phyloP scores from a whole-genome alignment of 37 sponge, comb jelly and placozoan genomes.

The Chondrilla cf. caribensis region DNA sequence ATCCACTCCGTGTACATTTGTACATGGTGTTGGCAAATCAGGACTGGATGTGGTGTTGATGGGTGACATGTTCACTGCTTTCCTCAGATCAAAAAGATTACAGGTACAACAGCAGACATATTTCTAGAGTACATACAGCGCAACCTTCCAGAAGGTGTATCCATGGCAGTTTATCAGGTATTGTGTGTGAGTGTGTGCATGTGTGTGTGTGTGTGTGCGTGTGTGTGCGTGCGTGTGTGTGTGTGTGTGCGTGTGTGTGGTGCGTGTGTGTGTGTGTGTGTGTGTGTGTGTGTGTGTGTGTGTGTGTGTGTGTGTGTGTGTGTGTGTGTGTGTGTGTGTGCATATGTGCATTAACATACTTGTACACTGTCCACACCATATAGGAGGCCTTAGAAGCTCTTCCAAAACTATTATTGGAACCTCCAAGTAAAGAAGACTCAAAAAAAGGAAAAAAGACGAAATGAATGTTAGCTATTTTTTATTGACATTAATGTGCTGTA shows the following conservation, averaged over 20 bases:
- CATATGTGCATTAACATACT: too few species aligned
- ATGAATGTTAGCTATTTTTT: background rate
- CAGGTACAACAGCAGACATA: slow-evolving; percentile 88
- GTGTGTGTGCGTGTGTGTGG: too few species aligned
- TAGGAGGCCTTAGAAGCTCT: slow-evolving; percentile 22
- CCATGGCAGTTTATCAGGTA: slow-evolving; percentile 82
- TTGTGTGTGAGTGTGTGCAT: background rate
- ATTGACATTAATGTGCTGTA: background rate
- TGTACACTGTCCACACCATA: too few species aligned
- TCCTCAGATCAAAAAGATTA: slow-evolving; percentile 61
- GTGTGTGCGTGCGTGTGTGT: too few species aligned
- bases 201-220: background rate
- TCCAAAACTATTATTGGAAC: background rate
- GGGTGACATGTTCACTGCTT: background rate
- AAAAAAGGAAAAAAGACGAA: background rate
- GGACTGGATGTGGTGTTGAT: too few species aligned
- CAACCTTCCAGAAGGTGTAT: slow-evolving; percentile 82
- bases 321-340: too few species aligned
- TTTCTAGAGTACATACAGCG: slow-evolving; percentile 92
- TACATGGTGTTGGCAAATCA: too few species aligned
- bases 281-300: too few species aligned
- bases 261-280: background rate
- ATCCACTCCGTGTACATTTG: too few species aligned
- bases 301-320: too few species aligned
- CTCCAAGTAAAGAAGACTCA: background rate